Evolutionary conservation across 2,888 invertebrate species (phyloP).

Genomic region (Augiades crinisus): DNA sequence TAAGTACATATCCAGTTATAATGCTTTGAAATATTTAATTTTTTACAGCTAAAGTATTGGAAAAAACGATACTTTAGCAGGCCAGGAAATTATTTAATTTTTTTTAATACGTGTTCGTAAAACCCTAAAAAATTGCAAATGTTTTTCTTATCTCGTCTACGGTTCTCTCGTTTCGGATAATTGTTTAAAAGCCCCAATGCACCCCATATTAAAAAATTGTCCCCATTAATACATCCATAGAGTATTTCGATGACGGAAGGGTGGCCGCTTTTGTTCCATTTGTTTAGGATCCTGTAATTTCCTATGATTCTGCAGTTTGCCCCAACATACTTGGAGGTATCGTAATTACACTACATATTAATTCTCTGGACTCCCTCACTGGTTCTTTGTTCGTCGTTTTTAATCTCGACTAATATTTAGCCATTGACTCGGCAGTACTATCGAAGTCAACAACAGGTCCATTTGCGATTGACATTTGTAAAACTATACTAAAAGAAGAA

Average conservation of each 20-base stretch:
- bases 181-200: constrained; percentile 56
- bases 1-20: constrained; percentile 24
- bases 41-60: constrained; percentile 16
- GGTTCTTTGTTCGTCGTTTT: constrained; percentile 62
- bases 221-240: constrained; percentile 61
- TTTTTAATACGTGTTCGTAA: constrained; percentile 33
- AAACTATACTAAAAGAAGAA: too few species aligned
- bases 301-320: constrained; percentile 72
- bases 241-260: constrained; percentile 55
- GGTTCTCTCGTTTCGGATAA: constrained; percentile 37
- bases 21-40: constrained; percentile 22
- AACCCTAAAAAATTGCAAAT: background rate
- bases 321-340: constrained; percentile 40
- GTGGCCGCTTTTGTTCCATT: constrained; percentile 52
- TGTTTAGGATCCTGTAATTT: constrained; percentile 76
- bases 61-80: constrained; percentile 2
- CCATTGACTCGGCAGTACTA: constrained; percentile 15
- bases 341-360: constrained; percentile 68
- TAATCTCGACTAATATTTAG: constrained; percentile 49
- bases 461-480: background rate
- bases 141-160: constrained; percentile 2
- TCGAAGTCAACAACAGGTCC: constrained; percentile 20
- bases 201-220: constrained; percentile 75
- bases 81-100: constrained; percentile 16
- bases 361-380: constrained; percentile 54